Base-by-base conservation (phyloP, 64 coral and sea anemone genomes). In the Astreopora myriophthalma region DNA sequence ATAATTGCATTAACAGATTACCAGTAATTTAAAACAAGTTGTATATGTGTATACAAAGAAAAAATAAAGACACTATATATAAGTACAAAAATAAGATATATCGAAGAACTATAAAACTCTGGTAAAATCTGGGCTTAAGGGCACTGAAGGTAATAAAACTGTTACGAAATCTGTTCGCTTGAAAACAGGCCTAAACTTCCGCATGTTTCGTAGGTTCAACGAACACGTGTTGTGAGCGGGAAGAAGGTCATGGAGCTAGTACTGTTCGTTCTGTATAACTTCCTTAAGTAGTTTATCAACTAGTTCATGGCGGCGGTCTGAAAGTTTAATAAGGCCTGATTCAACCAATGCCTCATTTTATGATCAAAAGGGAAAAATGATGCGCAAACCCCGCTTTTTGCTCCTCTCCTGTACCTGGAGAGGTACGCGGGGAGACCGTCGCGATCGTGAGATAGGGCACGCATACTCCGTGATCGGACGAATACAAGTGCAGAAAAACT, bases 191-290 rank as follows among this genome's bases (percentile, higher is more conserved):
- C 9, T 62, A 57, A 84, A 84, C 31, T 55, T 61, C 34, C 12
- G 39, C 58, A 28, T 85, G 23, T 60, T n/a, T 40, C 82, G 30
- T 29, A 85, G 33, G 82, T 62, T 68, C 8, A 65, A 34, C 1
- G 34, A 67, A 66, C 58, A 67, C 22, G 34, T 68, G 63, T 66
- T 65, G 14, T 8, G 35, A 33, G 33, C 51, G 11, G 82, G 82
- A 64, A 85, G 64, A 39, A 62, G 57, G 9, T 86, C 35, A 63
- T 69, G 84, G 29, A 86, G 64, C 64, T 70, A 70, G 31, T 86
- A 34, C 48, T 63, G 26, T 69, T 86, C 66, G 2, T 69, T 44
- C 84, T 65, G 48, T 34, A 86, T 2, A 48, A 69, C 25, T 35
- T 85, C 35, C 24, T 85, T 67, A n/a, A 85, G 66, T 55, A 51